These are phyloP conservation scores for Ptiloglossa arizonensis DNA, from an alignment of 1,140 invertebrate genomes.

Conservation along the genomic window DNA sequence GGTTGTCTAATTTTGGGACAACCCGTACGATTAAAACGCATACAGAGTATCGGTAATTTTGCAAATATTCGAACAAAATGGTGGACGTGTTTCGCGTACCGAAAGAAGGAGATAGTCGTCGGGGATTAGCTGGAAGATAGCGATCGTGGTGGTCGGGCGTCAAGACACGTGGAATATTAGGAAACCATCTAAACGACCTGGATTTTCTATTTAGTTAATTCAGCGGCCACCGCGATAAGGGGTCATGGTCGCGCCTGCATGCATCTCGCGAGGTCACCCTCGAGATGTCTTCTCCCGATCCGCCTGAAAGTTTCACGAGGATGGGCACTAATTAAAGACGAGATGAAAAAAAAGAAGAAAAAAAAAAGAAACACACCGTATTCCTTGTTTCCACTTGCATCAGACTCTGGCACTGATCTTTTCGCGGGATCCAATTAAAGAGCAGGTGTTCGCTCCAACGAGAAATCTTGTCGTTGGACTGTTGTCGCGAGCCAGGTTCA, in stretches of 20 bases:
- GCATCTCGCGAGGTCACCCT: constrained; percentile 32
- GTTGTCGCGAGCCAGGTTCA: too few species aligned
- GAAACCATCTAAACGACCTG: constrained; percentile 52
- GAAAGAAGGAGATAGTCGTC: neutral
- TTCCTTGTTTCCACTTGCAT: neutral
- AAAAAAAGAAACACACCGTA: neutral
- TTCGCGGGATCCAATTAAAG: constrained; percentile 33
- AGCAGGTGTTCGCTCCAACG: neutral
- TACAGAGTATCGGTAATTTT: neutral
- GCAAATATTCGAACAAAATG: neutral
- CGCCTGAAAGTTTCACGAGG: constrained; percentile 46
- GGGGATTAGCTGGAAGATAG: neutral
- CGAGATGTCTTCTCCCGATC: constrained; percentile 50
- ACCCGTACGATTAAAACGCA: neutral
- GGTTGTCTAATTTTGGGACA: neutral
- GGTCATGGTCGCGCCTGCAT: constrained; percentile 41
- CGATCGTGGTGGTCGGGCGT: neutral
- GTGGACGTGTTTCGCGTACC: too few species aligned
- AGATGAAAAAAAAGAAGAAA: neutral
- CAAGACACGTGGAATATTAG: constrained; percentile 33
- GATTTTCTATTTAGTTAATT: constrained; percentile 50
- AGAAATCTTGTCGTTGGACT: too few species aligned
- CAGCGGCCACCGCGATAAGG: constrained; percentile 21
- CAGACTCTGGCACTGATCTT: constrained; percentile 11
- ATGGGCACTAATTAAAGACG: constrained; percentile 49